Evolutionary conservation across 1,140 invertebrate genomes (phyloP).

Genomic region (Colletes latitarsis): DNA sequence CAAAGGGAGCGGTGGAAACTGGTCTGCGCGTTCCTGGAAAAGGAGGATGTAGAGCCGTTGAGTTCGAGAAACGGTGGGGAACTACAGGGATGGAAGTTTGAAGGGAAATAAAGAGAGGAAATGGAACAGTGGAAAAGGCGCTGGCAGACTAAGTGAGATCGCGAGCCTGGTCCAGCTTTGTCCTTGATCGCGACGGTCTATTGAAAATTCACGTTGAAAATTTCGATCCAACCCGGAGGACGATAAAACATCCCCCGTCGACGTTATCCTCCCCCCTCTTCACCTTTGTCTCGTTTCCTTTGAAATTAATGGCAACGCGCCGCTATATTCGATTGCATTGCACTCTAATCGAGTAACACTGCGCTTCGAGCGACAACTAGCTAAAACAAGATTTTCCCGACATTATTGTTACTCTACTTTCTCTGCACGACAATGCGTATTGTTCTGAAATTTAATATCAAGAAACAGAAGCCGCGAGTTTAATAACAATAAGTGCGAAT

Average conservation of each 20-base stretch:
- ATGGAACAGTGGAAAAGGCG: conserved; percentile 3
- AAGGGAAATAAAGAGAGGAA: conserved; percentile 43
- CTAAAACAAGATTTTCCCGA: too few relatives aligned
- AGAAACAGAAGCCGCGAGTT: too few relatives aligned
- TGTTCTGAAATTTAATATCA: too few relatives aligned
- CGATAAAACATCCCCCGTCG: neutral
- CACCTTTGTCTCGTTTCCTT: conserved; percentile 27
- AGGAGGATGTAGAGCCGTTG: neutral
- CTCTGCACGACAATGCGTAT: too few relatives aligned
- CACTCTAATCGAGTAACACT: conserved; percentile 21
- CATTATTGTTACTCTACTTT: too few relatives aligned
- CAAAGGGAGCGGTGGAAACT: conserved; percentile 28
- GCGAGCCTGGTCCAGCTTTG: conserved; percentile 38
- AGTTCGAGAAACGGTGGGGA: neutral
- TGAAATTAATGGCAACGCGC: conserved; percentile 31
- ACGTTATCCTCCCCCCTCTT: neutral
- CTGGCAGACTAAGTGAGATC: conserved; percentile 25
- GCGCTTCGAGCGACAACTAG: too few relatives aligned
- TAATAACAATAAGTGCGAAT: too few relatives aligned
- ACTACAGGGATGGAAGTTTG: conserved; percentile 3
- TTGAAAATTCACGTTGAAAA: conserved; percentile 51
- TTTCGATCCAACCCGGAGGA: neutral
- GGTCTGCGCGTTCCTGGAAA: neutral
- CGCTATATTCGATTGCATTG: conserved; percentile 34
- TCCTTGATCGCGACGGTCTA: conserved; percentile 37